Conservation (phyloP, 2,797 vertebrate species). For the Allobates femoralis region DNA sequence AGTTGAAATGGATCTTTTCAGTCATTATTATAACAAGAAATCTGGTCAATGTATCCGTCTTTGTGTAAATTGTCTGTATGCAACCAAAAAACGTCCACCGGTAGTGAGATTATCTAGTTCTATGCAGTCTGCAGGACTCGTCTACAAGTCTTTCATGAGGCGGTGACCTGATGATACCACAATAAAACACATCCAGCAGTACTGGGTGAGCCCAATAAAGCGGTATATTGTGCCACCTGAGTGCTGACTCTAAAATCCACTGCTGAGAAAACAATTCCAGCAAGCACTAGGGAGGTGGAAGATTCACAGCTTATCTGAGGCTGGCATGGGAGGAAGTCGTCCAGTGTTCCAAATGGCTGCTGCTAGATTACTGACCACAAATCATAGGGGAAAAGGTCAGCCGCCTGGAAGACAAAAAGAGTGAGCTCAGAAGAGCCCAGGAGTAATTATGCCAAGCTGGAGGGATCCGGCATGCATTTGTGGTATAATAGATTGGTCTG, state of each 20-base stretch:
- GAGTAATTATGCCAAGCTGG: conserved; percentile 58
- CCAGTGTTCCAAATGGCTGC: conserved; percentile 61
- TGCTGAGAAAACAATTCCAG: conserved; percentile 61
- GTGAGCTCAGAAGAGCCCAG: conserved; percentile 53
- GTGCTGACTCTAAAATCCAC: conserved; percentile 56
- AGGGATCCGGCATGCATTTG: conserved; percentile 43
- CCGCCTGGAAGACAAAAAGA: conserved; percentile 60
- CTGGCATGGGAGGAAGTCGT: conserved; percentile 54
- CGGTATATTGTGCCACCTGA: conserved; percentile 55
- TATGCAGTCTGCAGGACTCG: conserved; percentile 9
- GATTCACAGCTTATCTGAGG: conserved; percentile 61
- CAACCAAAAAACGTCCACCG: not conserved
- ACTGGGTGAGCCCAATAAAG: conserved; percentile 55
- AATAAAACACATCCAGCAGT: conserved; percentile 49
- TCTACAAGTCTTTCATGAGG: conserved; percentile 40
- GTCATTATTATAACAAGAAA: not conserved
- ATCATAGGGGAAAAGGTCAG: conserved; percentile 64
- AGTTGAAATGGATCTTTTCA: not conserved
- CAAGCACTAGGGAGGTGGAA: conserved; percentile 60
- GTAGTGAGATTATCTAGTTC: conserved; percentile 7
- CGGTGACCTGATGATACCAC: conserved; percentile 53
- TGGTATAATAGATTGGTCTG: conserved; percentile 32
- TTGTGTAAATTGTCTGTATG: not conserved
- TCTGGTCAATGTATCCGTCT: not conserved
- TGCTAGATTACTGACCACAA: conserved; percentile 63